Percentiles rank a stretch among this genome's conserved stretches.
phyloP scores from a whole-genome alignment of 2,888 invertebrate species.

The Caenorhabditis doughertyi region DNA sequence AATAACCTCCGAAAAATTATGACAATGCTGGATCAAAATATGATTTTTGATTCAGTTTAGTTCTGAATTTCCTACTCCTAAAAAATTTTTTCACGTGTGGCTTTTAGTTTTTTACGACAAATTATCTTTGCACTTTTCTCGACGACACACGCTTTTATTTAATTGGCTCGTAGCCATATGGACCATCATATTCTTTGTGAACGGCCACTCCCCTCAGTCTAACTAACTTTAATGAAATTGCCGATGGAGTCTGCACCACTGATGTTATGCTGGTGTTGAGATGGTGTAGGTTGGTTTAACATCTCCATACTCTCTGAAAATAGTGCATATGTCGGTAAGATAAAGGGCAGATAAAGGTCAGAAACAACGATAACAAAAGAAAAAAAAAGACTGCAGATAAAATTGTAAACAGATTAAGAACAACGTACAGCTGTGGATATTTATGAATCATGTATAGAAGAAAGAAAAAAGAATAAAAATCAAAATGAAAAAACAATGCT shows the following conservation, averaged over 20 bases:
- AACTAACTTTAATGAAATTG: conserved; percentile 39
- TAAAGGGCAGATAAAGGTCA: background rate
- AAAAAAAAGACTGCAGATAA: conserved; percentile 6
- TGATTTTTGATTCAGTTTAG: background rate
- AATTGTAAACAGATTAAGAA: conserved; percentile 14
- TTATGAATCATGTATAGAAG: conserved; percentile 31
- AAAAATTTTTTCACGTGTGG: conserved; percentile 22
- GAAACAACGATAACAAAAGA: background rate
- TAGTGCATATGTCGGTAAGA: background rate
- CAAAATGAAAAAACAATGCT: conserved; percentile 14
- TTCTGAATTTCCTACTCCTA: conserved; percentile 27
- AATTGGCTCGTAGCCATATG: conserved; percentile 57
- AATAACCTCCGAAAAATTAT: too few species aligned
- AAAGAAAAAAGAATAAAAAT: conserved; percentile 19
- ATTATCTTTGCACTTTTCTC: conserved; percentile 54
- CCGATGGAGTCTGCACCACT: conserved; percentile 34
- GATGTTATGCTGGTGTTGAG: conserved; percentile 27
- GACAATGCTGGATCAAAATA: too few species aligned
- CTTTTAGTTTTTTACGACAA: conserved; percentile 24
- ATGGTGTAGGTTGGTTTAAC: conserved; percentile 50
- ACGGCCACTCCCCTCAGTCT: background rate
- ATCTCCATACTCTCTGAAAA: conserved; percentile 54
- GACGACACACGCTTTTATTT: conserved; percentile 21
- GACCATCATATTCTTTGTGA: conserved; percentile 5
- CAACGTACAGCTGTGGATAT: conserved; percentile 20